Evolutionary conservation across 37 sponge, comb jelly and placozoan genomes (phyloP), one percentile per base, ranked within the genome.

Genomic region (Halichondria panicea): DNA sequence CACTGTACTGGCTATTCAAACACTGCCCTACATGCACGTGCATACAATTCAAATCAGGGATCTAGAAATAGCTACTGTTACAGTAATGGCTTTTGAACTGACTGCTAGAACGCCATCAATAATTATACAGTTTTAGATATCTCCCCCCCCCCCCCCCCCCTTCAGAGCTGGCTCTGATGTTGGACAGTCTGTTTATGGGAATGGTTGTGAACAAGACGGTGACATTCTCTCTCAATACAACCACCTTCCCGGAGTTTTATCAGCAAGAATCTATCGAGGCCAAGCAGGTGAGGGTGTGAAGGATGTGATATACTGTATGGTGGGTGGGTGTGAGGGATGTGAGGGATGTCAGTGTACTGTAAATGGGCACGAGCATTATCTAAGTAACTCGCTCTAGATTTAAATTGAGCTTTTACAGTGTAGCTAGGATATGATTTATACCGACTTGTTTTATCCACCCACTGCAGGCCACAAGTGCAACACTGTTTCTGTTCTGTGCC

Each of bases 401-500:
- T n/a, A n/a, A n/a, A n/a, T n/a, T n/a, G n/a, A n/a, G n/a, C n/a
- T n/a, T n/a, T n/a, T n/a, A n/a, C n/a, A n/a, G n/a, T n/a, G n/a
- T n/a, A n/a, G n/a, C n/a, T n/a, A n/a, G n/a, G n/a, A n/a, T n/a
- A n/a, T n/a, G n/a, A n/a, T n/a, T n/a, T n/a, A n/a, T n/a, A n/a
- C n/a, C n/a, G n/a, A n/a, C 31, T 64, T 0, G 68, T 40, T 19
- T 39, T 21, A 40, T 46, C 3, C 35, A 21, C 19, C 66, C 42
- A 35, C 58, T 74, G 24, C 63, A 91, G 92, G 84, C 87, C 44
- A 39, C 37, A 3, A 70, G n/a, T 75, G 83, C 87, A 19, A 75
- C 84, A n/a, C 12, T 68, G 4, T 91, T 91, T 53, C 70, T 91
- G 13, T 91, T 86, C 72, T 86, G 87, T 75, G 92, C 85, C n/a